phyloP scores from a whole-genome alignment of 2,113 vertebrate species.

The Varanus komodoensis region DNA sequence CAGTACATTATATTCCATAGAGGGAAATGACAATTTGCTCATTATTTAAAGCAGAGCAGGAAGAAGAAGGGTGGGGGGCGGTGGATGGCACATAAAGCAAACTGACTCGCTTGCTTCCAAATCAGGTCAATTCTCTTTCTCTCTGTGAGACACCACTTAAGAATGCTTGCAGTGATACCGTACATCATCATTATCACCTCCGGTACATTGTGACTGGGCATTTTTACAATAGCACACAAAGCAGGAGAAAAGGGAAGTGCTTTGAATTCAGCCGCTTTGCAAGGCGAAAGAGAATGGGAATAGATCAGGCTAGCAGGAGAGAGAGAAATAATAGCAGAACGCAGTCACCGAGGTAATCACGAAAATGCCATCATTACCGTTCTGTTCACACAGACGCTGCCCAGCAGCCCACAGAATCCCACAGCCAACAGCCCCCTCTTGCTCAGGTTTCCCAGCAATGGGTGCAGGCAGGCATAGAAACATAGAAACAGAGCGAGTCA shows the following conservation, averaged over 20 bases:
- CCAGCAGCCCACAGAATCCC: too few relatives aligned
- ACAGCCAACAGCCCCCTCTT: too few relatives aligned
- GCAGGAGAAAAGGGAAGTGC: slow-evolving; percentile 67
- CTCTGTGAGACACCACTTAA: slow-evolving; percentile 67
- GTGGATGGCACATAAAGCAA: slow-evolving; percentile 62
- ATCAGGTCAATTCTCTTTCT: slow-evolving; percentile 56
- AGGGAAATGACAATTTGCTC: slow-evolving; percentile 65
- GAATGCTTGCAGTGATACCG: slow-evolving; percentile 65
- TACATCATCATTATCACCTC: slow-evolving; percentile 70
- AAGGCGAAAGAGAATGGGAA: slow-evolving; percentile 51
- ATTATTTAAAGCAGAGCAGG: slow-evolving; percentile 60
- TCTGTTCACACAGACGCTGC: too few relatives aligned
- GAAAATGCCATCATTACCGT: background rate
- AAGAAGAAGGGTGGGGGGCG: background rate
- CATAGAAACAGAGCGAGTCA: too few relatives aligned
- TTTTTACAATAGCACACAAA: slow-evolving; percentile 61
- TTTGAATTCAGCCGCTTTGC: slow-evolving; percentile 65
- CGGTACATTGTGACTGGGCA: slow-evolving; percentile 59
- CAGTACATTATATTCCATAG: slow-evolving; percentile 21
- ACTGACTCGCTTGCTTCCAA: slow-evolving; percentile 62
- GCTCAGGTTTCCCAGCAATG: too few relatives aligned
- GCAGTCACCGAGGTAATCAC: background rate
- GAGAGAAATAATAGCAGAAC: slow-evolving; percentile 63
- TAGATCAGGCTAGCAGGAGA: slow-evolving; percentile 11
- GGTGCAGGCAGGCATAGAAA: too few relatives aligned